Conservation (phyloP, 2,797 vertebrate genomes). For the Echiichthys vipera region DNA sequence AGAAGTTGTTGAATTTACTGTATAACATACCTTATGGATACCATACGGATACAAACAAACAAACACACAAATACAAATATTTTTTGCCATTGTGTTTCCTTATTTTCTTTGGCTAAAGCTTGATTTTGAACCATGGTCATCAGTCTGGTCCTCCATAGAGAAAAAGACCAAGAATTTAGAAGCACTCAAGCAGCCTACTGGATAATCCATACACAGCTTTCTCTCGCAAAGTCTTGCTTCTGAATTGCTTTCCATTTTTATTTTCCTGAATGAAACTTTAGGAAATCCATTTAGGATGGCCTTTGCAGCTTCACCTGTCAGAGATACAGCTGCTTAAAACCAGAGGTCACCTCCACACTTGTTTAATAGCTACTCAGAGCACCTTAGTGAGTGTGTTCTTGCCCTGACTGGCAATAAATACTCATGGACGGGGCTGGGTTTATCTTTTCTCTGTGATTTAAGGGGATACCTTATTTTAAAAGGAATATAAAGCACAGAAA, state of each 20-base stretch:
- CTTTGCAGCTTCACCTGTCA: constrained; percentile 74
- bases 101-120: not conserved
- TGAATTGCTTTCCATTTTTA: constrained; percentile 64
- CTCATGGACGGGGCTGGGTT: constrained; percentile 51
- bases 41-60: not conserved
- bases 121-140: constrained; percentile 19
- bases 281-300: constrained; percentile 79
- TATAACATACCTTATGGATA: not conserved
- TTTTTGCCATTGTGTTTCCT: not conserved
- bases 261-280: constrained; percentile 77
- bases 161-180: constrained; percentile 32
- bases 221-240: constrained; percentile 35
- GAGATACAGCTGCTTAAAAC: constrained; percentile 70
- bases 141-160: constrained; percentile 4
- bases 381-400: constrained; percentile 70
- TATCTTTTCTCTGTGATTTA: constrained; percentile 65
- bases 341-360: constrained; percentile 77
- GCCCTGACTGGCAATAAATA: constrained; percentile 78
- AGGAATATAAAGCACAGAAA: constrained; percentile 16
- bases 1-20: not conserved
- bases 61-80: not conserved
- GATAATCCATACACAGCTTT: constrained; percentile 37
- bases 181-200: constrained; percentile 30
- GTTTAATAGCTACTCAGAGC: constrained; percentile 80
- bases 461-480: constrained; percentile 41